A percentile compares a stretch with the other conserved stretches of the same genome.
phyloP scores from a whole-genome alignment of 2,797 vertebrate species.

The Pogoniulus pusillus region DNA sequence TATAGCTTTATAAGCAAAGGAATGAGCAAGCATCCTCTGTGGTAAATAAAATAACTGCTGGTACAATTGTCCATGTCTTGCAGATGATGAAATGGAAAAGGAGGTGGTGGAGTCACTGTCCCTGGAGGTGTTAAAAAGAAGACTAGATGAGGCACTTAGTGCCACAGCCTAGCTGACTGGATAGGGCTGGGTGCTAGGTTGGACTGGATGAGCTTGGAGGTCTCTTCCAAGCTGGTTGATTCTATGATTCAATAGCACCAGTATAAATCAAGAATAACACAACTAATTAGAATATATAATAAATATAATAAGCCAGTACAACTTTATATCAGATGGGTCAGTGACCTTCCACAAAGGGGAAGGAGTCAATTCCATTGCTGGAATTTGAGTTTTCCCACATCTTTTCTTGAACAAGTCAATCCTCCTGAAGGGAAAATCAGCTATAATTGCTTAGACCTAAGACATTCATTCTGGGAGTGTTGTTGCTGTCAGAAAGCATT shows the following conservation, averaged over 20 bases:
- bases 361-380: background rate
- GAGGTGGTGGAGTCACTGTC: too few relatives aligned
- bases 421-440: background rate
- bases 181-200: too few relatives aligned
- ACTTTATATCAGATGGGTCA: background rate
- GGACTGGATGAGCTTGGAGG: too few relatives aligned
- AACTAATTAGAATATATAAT: background rate
- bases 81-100: background rate
- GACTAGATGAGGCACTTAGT: too few relatives aligned
- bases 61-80: background rate
- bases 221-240: too few relatives aligned
- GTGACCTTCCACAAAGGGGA: background rate
- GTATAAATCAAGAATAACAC: background rate
- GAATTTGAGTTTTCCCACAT: background rate
- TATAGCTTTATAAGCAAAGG: background rate
- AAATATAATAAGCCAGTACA: background rate
- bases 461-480: background rate
- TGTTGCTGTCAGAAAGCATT: constrained; percentile 13
- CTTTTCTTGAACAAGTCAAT: background rate
- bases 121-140: too few relatives aligned
- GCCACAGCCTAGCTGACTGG: too few relatives aligned
- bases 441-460: background rate
- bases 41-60: background rate
- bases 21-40: background rate
- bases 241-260: background rate